Percentiles rank a stretch among this genome's conserved stretches.
These are phyloP conservation scores for Threskiornis aethiopicus DNA, from an alignment of 2,797 vertebrate genomes.

Conservation along the genomic window DNA sequence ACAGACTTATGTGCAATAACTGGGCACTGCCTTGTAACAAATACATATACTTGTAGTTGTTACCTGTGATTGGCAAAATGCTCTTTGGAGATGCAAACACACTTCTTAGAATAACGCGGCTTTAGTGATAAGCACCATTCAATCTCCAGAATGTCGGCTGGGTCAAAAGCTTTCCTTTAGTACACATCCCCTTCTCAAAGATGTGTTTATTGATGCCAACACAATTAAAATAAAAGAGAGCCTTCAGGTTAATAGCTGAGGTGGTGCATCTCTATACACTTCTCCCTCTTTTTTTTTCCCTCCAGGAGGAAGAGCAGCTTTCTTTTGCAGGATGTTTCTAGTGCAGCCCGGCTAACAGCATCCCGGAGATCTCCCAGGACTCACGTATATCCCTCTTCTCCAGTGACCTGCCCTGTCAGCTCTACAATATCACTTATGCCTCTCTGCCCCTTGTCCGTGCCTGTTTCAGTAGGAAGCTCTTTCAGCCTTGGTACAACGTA, in stretches of 20 bases:
- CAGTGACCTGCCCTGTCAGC: neutral
- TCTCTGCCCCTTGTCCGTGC: neutral
- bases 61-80: neutral
- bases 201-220: neutral
- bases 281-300: neutral
- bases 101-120: neutral
- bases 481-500: neutral
- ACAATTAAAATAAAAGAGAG: neutral
- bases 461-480: neutral
- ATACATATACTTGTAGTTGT: neutral
- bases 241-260: neutral
- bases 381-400: neutral
- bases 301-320: neutral
- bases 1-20: neutral
- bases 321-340: neutral
- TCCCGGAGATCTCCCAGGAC: neutral
- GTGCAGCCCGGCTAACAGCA: neutral
- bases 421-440: neutral
- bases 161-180: neutral
- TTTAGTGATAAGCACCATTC: neutral
- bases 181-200: neutral
- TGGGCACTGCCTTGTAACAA: neutral
- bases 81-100: neutral
- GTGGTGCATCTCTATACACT: neutral
- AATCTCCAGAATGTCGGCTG: neutral